Evolutionary conservation across 2,797 vertebrate genomes (phyloP), one percentile per base, ranked within the genome.

Genomic region (Glossophaga mutica): DNA sequence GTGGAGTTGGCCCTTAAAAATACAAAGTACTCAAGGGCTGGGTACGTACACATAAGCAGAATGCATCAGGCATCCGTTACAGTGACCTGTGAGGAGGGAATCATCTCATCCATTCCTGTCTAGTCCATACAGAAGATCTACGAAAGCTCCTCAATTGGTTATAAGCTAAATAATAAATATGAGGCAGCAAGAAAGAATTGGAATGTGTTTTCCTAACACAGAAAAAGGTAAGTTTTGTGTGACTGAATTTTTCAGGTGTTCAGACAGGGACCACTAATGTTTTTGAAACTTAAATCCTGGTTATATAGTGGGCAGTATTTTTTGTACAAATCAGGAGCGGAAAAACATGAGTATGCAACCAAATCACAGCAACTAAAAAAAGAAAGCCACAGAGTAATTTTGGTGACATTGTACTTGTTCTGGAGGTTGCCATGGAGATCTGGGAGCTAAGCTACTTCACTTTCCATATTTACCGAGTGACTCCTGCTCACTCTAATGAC

Each of bases 391-490:
- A 92, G 96, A 96, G 94, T 90, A 97, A 97, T 98, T 97, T 94
- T 95, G 96, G 95, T 95, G 96, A 97, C 93, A 97, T 83, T 98
- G 93, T 96, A 92, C 94, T 97, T 96, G 94, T 92, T 97, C 97
- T 96, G 90, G 68, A 37, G 84, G 97, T 98, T 97, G 97, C 97
- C 96, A 98, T 98, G 97, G 97, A 95, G 97, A 97, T 94, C 68
- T 76, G 70, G 87, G 94, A 97, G 93, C 96, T 94, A 92, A 97
- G 94, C 84, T 79, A 84, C 94, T 87, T 93, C 90, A 95, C 73
- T 94, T 96, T 92, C 96, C 93, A 65, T 96, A 96, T 96, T 97
- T 98, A 95, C 90, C 76, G 86, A 97, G 84, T 88, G 91, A 83
- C 81, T 96, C 87, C 65, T 0, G 70, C 87, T 97, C 57, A 77